phyloP scores from a whole-genome alignment of 2,888 invertebrate species.

The Apomyelois bistriatella region DNA sequence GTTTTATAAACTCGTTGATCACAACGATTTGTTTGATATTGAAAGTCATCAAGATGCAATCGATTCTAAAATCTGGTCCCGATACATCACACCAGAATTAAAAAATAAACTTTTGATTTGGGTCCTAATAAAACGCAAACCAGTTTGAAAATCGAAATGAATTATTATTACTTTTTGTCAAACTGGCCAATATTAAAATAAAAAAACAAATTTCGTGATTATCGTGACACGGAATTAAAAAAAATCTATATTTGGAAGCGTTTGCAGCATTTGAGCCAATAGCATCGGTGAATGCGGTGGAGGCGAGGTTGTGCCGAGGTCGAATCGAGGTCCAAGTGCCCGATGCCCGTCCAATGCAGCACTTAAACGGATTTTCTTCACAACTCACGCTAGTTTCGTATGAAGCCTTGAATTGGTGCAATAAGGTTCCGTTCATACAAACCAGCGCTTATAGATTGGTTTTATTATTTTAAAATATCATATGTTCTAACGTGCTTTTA shows the following conservation, averaged over 20 bases:
- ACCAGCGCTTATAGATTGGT: no score
- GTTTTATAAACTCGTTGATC: no score
- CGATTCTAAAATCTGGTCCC: no score
- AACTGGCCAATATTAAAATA: constrained; percentile 17
- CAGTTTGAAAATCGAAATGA: neutral
- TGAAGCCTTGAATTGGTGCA: constrained; percentile 18
- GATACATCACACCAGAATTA: no score
- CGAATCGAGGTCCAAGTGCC: constrained; percentile 50
- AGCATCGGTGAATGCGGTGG: constrained; percentile 64
- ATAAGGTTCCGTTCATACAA: neutral
- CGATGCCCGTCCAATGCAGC: constrained; percentile 27
- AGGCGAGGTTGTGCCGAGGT: constrained; percentile 64
- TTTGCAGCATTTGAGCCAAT: constrained; percentile 65
- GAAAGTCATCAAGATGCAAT: no score
- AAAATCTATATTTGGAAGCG: constrained; percentile 66
- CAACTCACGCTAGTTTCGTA: constrained; percentile 28
- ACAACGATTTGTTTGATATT: no score
- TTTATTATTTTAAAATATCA: no score
- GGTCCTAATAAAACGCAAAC: no score
- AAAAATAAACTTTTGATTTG: no score
- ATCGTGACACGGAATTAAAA: constrained; percentile 55
- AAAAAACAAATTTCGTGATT: constrained; percentile 33
- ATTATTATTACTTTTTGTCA: neutral
- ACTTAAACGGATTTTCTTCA: constrained; percentile 26
- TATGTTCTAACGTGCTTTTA: no score